A percentile compares a stretch with the other conserved stretches of the same genome.
These are phyloP conservation scores for Corvus hawaiiensis DNA, from an alignment of 2,113 vertebrate genomes.

Conservation along the genomic window DNA sequence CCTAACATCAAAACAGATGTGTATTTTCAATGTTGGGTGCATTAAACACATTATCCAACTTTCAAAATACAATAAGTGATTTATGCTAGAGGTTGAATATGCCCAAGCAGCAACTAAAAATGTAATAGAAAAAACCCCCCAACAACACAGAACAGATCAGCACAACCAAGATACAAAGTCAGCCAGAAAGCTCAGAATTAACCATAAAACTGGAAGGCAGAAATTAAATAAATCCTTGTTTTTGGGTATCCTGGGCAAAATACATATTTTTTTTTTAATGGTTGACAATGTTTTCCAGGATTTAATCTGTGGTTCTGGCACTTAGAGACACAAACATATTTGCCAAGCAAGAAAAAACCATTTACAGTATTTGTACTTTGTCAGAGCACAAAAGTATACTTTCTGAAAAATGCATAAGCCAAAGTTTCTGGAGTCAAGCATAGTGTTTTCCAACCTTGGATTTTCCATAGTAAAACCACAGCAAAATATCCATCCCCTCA, in stretches of 20 bases:
- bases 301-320: neutral
- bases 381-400: neutral
- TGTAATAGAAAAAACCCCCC: neutral
- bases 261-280: neutral
- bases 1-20: constrained; percentile 23
- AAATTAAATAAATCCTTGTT: neutral
- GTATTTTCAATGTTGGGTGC: neutral
- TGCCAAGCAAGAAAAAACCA: neutral
- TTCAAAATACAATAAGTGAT: constrained; percentile 45
- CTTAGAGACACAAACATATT: neutral
- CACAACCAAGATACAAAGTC: neutral
- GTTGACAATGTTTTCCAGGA: neutral
- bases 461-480: neutral
- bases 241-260: neutral
- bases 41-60: constrained; percentile 7
- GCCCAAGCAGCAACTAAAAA: neutral
- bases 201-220: neutral
- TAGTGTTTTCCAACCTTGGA: neutral
- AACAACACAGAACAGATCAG: neutral
- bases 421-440: neutral
- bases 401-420: neutral
- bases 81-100: neutral
- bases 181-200: neutral
- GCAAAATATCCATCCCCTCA: neutral
- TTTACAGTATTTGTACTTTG: neutral